Percentiles rank a stretch among this genome's conserved stretches.
Evolutionary conservation across 1,140 invertebrate species (phyloP).

Genomic region (Littorina saxatilis): DNA sequence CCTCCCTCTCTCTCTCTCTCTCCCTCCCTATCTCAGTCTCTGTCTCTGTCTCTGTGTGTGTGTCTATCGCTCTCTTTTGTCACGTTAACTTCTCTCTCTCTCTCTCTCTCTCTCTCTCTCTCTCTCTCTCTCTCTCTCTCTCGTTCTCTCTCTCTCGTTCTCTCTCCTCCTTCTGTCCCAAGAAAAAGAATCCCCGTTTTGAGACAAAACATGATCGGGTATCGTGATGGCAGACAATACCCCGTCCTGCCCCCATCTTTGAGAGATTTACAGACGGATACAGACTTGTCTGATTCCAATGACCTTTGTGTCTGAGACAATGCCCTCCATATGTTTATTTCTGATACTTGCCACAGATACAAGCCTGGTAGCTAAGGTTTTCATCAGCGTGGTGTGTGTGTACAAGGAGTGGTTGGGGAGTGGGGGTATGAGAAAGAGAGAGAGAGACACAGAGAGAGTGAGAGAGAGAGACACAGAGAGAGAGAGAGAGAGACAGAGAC

Average conservation of each 20-base stretch:
- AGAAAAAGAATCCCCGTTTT: too few relatives aligned
- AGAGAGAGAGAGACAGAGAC: background rate
- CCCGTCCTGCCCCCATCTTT: too few relatives aligned
- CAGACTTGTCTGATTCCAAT: too few relatives aligned
- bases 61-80: background rate
- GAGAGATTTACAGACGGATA: too few relatives aligned
- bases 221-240: too few relatives aligned
- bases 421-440: background rate
- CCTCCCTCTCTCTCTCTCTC: background rate
- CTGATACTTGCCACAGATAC: too few relatives aligned
- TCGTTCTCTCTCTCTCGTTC: background rate
- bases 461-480: background rate
- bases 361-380: too few relatives aligned
- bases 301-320: too few relatives aligned
- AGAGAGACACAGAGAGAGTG: slow-evolving; percentile 11
- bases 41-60: background rate
- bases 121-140: slow-evolving; percentile 5
- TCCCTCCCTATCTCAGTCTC: background rate
- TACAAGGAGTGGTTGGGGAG: background rate
- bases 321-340: too few relatives aligned
- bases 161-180: background rate
- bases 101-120: background rate
- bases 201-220: too few relatives aligned
- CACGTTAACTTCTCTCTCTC: background rate
- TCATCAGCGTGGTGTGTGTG: background rate